These are phyloP conservation scores for Scopus umbretta DNA, from an alignment of 2,113 vertebrate genomes.

Conservation along the genomic window DNA sequence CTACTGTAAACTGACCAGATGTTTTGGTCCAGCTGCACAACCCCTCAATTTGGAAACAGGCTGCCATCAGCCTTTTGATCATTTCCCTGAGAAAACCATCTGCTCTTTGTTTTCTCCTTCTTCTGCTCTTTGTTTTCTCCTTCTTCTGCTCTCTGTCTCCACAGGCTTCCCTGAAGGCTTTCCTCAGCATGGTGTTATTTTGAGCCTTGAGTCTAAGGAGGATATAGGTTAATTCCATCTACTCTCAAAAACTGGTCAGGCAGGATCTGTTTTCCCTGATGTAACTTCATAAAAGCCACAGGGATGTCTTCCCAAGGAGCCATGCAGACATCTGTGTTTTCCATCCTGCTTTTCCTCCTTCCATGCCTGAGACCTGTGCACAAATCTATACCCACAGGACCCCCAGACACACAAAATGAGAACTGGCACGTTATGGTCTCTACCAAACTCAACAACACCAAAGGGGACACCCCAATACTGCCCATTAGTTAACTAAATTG, in stretches of 20 bases:
- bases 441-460: not conserved
- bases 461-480: not conserved
- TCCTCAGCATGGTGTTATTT: not conserved
- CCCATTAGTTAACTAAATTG: not conserved
- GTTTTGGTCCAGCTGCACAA: conserved; percentile 16
- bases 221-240: not conserved
- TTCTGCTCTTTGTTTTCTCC: not conserved
- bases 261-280: conserved; percentile 26
- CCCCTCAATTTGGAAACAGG: not conserved
- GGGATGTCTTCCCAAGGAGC: not conserved
- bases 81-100: not conserved
- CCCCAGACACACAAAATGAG: not conserved
- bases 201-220: not conserved
- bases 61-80: not conserved
- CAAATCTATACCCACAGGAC: not conserved
- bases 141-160: not conserved
- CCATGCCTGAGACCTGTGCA: not conserved
- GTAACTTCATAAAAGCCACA: not conserved
- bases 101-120: not conserved
- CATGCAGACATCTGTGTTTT: not conserved
- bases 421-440: not conserved
- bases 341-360: not conserved
- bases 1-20: not conserved
- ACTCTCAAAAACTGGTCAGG: conserved; percentile 1
- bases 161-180: not conserved